Conservation (phyloP, 30 jellyfish, hydroid and myxozoan species). For the Turritopsis dohrnii region DNA sequence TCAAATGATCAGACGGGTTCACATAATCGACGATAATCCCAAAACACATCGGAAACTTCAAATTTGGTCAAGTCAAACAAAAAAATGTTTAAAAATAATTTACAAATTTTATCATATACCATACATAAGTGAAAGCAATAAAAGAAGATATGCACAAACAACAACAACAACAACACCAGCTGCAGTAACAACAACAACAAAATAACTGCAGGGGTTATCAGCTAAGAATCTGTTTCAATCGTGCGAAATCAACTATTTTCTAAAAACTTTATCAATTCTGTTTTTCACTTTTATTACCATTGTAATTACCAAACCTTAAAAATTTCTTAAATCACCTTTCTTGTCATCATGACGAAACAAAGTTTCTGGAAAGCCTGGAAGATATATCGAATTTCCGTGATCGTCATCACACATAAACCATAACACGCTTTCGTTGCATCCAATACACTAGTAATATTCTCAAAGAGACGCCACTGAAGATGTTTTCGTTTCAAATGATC, state of each 20-base stretch:
- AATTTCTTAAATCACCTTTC: neutral
- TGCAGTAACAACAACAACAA: neutral
- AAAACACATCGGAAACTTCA: neutral
- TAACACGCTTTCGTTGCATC: neutral
- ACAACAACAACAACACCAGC: neutral
- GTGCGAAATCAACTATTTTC: neutral
- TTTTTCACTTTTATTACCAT: neutral
- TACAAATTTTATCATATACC: neutral
- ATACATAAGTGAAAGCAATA: neutral
- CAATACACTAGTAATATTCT: neutral
- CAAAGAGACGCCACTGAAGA: neutral
- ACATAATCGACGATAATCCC: neutral
- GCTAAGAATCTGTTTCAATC: neutral
- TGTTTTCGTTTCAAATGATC: neutral
- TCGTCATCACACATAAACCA: neutral
- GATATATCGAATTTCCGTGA: neutral
- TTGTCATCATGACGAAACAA: neutral
- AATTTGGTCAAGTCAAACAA: neutral
- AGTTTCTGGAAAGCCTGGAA: neutral
- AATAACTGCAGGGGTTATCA: no score
- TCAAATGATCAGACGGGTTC: neutral
- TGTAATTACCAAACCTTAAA: neutral
- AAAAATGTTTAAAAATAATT: neutral
- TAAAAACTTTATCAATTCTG: neutral
- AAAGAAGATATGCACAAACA: neutral